A percentile compares a stretch with the other conserved stretches of the same genome.
Conservation (phyloP, 2,888 invertebrate species). For the Troilus luridus region DNA sequence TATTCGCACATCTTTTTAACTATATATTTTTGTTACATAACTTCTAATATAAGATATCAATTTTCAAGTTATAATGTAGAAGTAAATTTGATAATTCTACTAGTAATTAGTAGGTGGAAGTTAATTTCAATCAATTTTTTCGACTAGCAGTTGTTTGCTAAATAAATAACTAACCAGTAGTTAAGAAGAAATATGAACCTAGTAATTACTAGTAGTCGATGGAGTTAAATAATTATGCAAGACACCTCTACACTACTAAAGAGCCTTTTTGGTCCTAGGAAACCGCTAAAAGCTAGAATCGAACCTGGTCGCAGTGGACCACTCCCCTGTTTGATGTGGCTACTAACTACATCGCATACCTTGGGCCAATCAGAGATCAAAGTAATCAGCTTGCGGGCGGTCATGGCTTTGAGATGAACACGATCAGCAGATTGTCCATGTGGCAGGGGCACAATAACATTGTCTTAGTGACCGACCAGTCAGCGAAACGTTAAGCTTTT, state of each 20-base stretch:
- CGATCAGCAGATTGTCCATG: neutral
- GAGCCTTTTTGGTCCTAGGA: neutral
- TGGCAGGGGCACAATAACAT: neutral
- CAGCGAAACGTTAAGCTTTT: neutral
- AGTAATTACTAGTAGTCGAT: no score
- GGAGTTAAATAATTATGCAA: neutral
- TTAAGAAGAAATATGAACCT: no score
- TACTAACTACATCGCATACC: slow-evolving; percentile 10
- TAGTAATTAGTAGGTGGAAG: no score
- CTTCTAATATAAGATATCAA: no score
- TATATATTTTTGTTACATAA: no score
- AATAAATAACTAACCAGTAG: no score
- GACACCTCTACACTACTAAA: neutral
- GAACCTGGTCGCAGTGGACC: neutral
- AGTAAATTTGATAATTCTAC: no score
- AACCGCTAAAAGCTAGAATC: neutral
- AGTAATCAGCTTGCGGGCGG: neutral
- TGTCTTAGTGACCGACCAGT: neutral
- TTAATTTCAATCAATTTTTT: no score
- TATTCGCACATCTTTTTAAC: no score
- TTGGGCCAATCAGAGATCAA: slow-evolving; percentile 11
- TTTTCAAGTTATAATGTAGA: neutral
- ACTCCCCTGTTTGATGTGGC: neutral
- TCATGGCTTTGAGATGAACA: neutral
- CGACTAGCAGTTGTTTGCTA: no score